Conservation (phyloP, 30 jellyfish, hydroid and myxozoan genomes). For the Rhopilema esculentum region DNA sequence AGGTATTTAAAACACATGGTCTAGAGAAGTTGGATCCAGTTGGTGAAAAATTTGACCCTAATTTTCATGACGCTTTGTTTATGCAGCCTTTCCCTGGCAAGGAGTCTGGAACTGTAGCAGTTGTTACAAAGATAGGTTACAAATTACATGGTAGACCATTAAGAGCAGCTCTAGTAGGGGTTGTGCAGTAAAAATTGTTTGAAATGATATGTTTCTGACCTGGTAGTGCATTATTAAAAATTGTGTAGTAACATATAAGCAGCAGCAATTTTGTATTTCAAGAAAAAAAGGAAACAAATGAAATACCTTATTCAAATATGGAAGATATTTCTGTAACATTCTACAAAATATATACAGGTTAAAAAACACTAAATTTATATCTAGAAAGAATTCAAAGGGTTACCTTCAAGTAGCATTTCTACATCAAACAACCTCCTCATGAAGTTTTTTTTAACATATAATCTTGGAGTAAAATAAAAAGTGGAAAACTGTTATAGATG, state of each 20-base stretch:
- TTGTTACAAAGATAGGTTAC: conserved; percentile 88
- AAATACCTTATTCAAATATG: background rate
- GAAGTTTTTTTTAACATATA: too few species aligned
- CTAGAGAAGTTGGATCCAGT: conserved; percentile 83
- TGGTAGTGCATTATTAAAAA: background rate
- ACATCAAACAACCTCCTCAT: too few species aligned
- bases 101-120: conserved; percentile 95
- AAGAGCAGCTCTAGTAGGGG: conserved; percentile 98
- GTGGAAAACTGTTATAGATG: too few species aligned
- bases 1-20: conserved; percentile 86
- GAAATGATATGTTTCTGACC: background rate
- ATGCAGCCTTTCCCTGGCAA: conserved; percentile 89
- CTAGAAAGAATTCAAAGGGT: too few species aligned
- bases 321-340: background rate
- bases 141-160: conserved; percentile 86
- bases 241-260: background rate
- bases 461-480: too few species aligned
- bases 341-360: background rate
- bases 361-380: background rate
- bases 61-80: conserved; percentile 94
- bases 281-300: background rate
- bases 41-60: conserved; percentile 95
- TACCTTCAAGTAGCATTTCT: too few species aligned
- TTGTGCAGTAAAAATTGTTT: conserved; percentile 43
- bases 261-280: background rate